Evolutionary conservation across 1,140 invertebrate genomes (phyloP).

Genomic region (Neotoxoptera formosana): DNA sequence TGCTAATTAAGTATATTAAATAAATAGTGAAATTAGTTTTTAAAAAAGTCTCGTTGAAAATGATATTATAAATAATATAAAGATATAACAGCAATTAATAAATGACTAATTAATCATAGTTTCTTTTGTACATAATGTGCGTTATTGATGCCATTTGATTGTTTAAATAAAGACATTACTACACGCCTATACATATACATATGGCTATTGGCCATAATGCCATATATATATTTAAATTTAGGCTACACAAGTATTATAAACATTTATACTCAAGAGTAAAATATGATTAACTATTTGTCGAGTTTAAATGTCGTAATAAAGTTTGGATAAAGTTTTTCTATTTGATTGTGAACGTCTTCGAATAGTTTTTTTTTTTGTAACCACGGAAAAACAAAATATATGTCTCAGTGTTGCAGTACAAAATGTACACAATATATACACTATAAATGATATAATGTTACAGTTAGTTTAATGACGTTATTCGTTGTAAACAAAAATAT

Average conservation of each 20-base stretch:
- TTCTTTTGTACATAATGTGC: not conserved
- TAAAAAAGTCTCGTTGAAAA: not conserved
- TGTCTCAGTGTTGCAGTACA: not conserved
- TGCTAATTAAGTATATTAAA: too few species aligned
- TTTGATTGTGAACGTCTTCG: not conserved
- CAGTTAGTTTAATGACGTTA: not conserved
- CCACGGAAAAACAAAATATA: not conserved
- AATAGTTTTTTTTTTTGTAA: not conserved
- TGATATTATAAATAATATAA: not conserved
- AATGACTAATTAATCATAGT: not conserved
- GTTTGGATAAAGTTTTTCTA: not conserved
- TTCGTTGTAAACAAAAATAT: slow-evolving; percentile 2
- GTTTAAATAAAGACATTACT: not conserved
- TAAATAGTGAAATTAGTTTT: not conserved
- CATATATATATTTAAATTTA: not conserved
- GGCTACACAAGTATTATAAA: too few species aligned
- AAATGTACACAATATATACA: not conserved
- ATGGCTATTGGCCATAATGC: too few species aligned
- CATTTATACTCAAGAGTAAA: too few species aligned
- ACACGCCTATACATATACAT: not conserved
- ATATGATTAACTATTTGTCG: too few species aligned
- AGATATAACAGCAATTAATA: not conserved
- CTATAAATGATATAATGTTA: not conserved
- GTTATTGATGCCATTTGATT: not conserved
- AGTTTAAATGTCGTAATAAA: not conserved